Base-by-base conservation (phyloP, 2,888 invertebrate species). In the Bugula neritina region DNA sequence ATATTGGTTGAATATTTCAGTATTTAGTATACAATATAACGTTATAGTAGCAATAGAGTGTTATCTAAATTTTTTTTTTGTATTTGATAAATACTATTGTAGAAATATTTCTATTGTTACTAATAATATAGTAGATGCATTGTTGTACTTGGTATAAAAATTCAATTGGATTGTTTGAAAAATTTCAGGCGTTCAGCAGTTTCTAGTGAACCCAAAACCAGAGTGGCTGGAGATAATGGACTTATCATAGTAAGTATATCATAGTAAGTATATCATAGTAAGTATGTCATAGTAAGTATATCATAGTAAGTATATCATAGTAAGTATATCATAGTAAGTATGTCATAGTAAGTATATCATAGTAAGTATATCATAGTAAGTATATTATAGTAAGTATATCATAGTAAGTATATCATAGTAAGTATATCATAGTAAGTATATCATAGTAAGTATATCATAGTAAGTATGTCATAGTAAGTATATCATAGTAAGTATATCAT, bases 151-250 rank as follows among this genome's bases (percentile, higher is more conserved):
- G 43, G 43, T 43, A 17, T 43, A 17, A n/a, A n/a, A n/a, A 10
- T 43, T 43, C 5, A 10, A 43, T 43, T 43, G 43, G 5, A 43
- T 43, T 43, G 17, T 43, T n/a, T n/a, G n/a, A n/a, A n/a, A n/a
- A n/a, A 43, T 75, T 77, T 29, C 76, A 82, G 82, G 77, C 54
- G 71, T 82, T 21, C 77, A 80, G 54, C 73, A 74, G 17, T 75
- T 84, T 71, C 76, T 78, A 5, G 76, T 84, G 43, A 82, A 74
- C 72, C 84, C 84, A 0, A 83, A 83, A 77, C 84, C 84, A 72
- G 83, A 83, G 71, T 81, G 81, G 79, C 75, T 84, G 35, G 76
- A 78, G 25, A 80, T 77, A 52, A 74, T 84, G 71, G 82, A 84
- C 58, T 10, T 70, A 10, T 70, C 70, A n/a, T 54, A 54, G 70